A percentile compares a stretch with the other conserved stretches of the same genome.
These are phyloP conservation scores for Oncorhynchus masou DNA, from an alignment of 2,113 vertebrate species.

Conservation along the genomic window DNA sequence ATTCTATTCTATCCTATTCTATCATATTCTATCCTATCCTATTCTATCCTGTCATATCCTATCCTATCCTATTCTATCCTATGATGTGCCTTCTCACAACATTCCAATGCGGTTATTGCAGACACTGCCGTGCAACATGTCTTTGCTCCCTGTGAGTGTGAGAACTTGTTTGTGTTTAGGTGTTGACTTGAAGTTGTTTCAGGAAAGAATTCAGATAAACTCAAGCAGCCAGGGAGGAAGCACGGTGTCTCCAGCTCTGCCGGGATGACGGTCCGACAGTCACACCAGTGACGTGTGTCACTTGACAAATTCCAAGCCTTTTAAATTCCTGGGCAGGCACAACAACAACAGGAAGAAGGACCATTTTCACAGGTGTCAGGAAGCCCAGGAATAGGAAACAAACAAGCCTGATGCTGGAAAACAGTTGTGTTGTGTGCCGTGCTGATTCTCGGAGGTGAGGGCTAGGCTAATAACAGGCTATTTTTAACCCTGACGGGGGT, in stretches of 20 bases:
- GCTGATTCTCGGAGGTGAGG: constrained; percentile 66
- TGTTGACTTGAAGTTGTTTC: constrained; percentile 21
- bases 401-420: constrained; percentile 77
- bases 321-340: constrained; percentile 89
- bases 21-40: too few species aligned
- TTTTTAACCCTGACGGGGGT: constrained; percentile 55
- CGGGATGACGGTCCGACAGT: constrained; percentile 12
- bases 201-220: constrained; percentile 34
- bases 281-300: constrained; percentile 52
- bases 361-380: constrained; percentile 93
- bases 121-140: not conserved
- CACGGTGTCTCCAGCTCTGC: constrained; percentile 23
- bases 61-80: not conserved
- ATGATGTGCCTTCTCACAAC: not conserved
- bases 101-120: not conserved
- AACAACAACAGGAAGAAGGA: constrained; percentile 97
- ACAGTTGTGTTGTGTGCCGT: constrained; percentile 51
- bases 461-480: constrained; percentile 51
- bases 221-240: constrained; percentile 41
- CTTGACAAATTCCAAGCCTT: constrained; percentile 69
- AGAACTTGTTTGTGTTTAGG: constrained; percentile 36
- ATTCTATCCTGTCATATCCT: rapidly evolving
- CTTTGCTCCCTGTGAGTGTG: constrained; percentile 4
- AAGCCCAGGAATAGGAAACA: constrained; percentile 86
- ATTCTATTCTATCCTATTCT: too few species aligned